A percentile compares a stretch with the other conserved stretches of the same genome.
Evolutionary conservation across 2,888 invertebrate genomes (phyloP).

Genomic region (Cryptocheilus praepositus): DNA sequence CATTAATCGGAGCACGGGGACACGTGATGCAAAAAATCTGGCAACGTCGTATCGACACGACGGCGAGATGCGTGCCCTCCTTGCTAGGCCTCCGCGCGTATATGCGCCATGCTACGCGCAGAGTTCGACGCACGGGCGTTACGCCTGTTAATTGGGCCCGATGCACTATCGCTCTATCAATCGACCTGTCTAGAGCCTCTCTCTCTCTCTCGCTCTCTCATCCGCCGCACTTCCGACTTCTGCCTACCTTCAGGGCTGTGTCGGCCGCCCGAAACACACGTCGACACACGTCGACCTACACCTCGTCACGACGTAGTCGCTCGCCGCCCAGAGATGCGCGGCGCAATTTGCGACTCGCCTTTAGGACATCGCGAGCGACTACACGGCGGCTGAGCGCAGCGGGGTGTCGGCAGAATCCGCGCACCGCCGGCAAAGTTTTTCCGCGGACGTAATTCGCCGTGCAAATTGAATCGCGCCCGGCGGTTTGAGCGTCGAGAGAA

Average conservation of each 20-base stretch:
- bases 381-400: too few species aligned
- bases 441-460: too few species aligned
- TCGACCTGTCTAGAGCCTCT: constrained; percentile 1
- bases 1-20: constrained; percentile 45
- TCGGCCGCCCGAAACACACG: too few species aligned
- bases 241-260: constrained; percentile 25
- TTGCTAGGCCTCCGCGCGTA: constrained; percentile 11
- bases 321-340: too few species aligned
- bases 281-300: too few species aligned
- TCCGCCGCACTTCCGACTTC: constrained; percentile 27
- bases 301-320: too few species aligned
- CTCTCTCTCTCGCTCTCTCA: constrained; percentile 6
- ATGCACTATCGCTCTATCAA: constrained; percentile 37
- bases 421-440: too few species aligned
- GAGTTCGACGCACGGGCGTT: constrained; percentile 36
- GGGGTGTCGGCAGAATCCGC: too few species aligned
- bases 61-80: constrained; percentile 2
- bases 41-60: constrained; percentile 37
- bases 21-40: constrained; percentile 45
- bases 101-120: constrained; percentile 33
- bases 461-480: too few species aligned
- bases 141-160: constrained; percentile 41
- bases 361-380: too few species aligned
- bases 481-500: too few species aligned
- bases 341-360: not conserved